phyloP scores from a whole-genome alignment of 1,140 invertebrate species.

The Drosophila chauvacae region DNA sequence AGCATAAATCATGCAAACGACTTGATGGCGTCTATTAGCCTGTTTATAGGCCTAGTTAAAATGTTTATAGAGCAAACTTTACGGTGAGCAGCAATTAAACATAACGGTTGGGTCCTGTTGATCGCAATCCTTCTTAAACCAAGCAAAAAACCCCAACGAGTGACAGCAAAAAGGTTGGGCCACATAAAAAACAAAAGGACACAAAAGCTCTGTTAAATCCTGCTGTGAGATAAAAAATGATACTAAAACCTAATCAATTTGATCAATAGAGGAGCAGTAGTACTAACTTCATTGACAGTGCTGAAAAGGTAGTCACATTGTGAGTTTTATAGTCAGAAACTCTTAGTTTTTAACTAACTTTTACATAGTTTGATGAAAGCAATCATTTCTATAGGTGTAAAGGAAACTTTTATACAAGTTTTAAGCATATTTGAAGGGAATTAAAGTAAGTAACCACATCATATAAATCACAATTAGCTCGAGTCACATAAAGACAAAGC shows the following conservation, averaged over 20 bases:
- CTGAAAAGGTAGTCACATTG: constrained; percentile 7
- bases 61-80: constrained; percentile 73
- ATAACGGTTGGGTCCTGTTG: constrained; percentile 47
- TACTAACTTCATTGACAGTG: constrained; percentile 34
- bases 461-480: constrained; percentile 1
- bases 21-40: constrained; percentile 74
- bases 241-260: constrained; percentile 26
- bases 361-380: too few relatives aligned
- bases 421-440: neutral
- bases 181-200: constrained; percentile 13
- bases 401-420: too few relatives aligned
- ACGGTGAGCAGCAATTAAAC: constrained; percentile 72
- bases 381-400: too few relatives aligned
- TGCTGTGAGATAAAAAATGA: neutral
- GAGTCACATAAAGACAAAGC: constrained; percentile 6
- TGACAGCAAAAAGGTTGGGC: constrained; percentile 30
- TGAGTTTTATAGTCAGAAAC: neutral
- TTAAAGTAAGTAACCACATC: neutral
- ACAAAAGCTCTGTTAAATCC: neutral
- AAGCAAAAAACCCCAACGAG: constrained; percentile 6
- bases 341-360: too few relatives aligned
- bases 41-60: constrained; percentile 75
- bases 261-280: constrained; percentile 6
- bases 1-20: constrained; percentile 74
- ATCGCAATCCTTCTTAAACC: constrained; percentile 14